Percentiles rank a stretch among this genome's conserved stretches.
These are phyloP conservation scores for Tetrax tetrax DNA, from an alignment of 2,113 vertebrate species.

Conservation along the genomic window DNA sequence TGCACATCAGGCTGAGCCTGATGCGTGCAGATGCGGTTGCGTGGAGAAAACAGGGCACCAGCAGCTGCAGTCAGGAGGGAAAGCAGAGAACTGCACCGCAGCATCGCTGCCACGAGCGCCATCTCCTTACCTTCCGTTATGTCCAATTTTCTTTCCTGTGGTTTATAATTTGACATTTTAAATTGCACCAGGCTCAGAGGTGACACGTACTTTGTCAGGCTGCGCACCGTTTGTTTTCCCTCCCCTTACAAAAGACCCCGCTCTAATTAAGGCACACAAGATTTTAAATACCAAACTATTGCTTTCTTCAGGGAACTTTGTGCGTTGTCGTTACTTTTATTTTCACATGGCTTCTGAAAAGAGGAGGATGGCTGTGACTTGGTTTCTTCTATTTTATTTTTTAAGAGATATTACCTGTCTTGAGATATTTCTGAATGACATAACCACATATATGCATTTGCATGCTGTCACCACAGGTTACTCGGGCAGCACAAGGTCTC, in stretches of 20 bases:
- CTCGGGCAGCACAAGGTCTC: not conserved
- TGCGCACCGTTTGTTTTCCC: not conserved
- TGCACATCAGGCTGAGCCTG: not conserved
- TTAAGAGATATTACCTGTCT: not conserved
- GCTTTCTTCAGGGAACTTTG: not conserved
- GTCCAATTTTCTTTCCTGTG: not conserved
- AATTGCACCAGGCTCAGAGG: not conserved
- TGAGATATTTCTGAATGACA: not conserved
- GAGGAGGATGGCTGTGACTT: not conserved
- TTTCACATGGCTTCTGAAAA: not conserved
- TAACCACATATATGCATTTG: fast-evolving
- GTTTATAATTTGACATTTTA: not conserved
- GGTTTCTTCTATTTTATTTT: not conserved
- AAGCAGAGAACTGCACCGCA: too few relatives aligned
- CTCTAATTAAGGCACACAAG: not conserved
- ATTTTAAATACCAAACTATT: slow-evolving; percentile 11
- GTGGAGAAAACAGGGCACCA: not conserved
- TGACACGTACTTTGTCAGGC: not conserved
- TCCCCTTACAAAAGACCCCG: not conserved
- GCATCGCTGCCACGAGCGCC: fast-evolving
- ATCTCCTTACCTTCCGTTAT: not conserved
- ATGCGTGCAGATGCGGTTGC: too few relatives aligned
- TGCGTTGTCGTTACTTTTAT: not conserved
- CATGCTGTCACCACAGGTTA: not conserved
- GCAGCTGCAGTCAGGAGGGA: too few relatives aligned